phyloP scores from a whole-genome alignment of 92 coral and sea anemone genomes.

The Plumapathes pennacea region DNA sequence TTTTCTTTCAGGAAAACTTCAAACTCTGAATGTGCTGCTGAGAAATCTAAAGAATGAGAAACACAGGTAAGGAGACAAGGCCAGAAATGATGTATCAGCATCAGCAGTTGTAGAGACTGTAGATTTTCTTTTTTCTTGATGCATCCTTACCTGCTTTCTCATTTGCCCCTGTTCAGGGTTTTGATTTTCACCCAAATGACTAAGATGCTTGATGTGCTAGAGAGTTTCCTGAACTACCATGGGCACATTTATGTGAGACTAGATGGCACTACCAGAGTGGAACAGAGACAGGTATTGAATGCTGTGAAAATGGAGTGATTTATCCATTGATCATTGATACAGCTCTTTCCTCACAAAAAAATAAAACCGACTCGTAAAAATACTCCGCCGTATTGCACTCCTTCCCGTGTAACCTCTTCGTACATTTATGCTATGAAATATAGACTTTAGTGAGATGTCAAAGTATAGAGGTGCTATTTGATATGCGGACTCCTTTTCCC shows the following conservation, averaged over 20 bases:
- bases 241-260: conserved; percentile 91
- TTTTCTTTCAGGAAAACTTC: conserved; percentile 76
- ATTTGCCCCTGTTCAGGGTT: conserved; percentile 44
- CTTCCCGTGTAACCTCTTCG: too few relatives aligned
- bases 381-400: too few relatives aligned
- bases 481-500: too few relatives aligned
- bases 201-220: conserved; percentile 92
- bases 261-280: conserved; percentile 96
- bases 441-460: too few relatives aligned
- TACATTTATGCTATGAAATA: too few relatives aligned
- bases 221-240: conserved; percentile 88
- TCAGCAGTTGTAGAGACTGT: not conserved
- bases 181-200: conserved; percentile 99
- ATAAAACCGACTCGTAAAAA: too few relatives aligned
- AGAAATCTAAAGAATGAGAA: conserved; percentile 81
- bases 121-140: not conserved
- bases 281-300: conserved; percentile 90
- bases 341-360: too few relatives aligned
- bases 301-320: too few relatives aligned
- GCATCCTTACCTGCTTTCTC: not conserved
- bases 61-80: conserved; percentile 75
- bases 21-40: conserved; percentile 85
- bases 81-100: not conserved
- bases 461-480: too few relatives aligned
- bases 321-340: too few relatives aligned